These are phyloP conservation scores for Gobionotothen gibberifrons DNA, from an alignment of 2,797 vertebrate species.

Conservation along the genomic window DNA sequence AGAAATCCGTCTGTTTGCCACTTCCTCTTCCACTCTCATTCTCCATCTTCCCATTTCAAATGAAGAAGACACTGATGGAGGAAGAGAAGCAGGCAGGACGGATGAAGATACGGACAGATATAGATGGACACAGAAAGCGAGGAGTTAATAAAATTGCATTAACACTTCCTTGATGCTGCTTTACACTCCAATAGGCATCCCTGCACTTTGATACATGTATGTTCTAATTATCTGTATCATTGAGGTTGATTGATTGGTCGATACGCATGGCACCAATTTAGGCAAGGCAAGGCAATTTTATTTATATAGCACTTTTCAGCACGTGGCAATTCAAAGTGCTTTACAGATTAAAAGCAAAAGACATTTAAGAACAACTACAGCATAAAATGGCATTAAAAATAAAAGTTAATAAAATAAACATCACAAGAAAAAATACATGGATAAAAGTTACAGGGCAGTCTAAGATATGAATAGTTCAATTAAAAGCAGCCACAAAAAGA, in stretches of 20 bases:
- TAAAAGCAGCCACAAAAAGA: no score
- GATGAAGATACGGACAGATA: background rate
- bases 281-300: no score
- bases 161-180: constrained; percentile 42
- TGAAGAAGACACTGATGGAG: constrained; percentile 1
- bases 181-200: constrained; percentile 57
- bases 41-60: constrained; percentile 28
- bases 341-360: no score
- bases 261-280: constrained; percentile 56
- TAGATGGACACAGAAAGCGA: constrained; percentile 24
- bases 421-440: no score
- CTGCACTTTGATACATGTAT: constrained; percentile 68
- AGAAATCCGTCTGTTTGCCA: constrained; percentile 37
- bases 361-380: no score
- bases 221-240: constrained; percentile 79
- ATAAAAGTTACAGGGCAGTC: no score
- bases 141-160: constrained; percentile 65
- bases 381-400: no score
- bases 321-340: no score
- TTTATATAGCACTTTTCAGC: no score
- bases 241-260: constrained; percentile 68
- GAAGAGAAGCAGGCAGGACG: constrained; percentile 11
- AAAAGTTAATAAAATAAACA: no score
- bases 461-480: no score
- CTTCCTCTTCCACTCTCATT: constrained; percentile 15